These are phyloP conservation scores for Aporophyla nigra DNA, from an alignment of 2,888 invertebrate species.

Conservation along the genomic window DNA sequence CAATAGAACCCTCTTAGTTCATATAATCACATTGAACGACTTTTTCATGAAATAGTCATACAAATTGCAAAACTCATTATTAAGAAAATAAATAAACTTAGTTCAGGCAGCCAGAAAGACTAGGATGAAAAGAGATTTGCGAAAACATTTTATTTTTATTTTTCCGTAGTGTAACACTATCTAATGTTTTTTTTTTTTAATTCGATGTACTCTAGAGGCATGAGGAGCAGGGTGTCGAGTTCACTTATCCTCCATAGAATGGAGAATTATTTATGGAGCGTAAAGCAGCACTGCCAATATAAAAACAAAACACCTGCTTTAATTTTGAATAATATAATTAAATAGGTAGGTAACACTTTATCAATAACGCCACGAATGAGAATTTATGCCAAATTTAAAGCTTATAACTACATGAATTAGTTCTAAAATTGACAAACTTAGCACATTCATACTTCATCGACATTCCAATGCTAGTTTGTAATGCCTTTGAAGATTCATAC, in stretches of 20 bases:
- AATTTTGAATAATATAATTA: not conserved
- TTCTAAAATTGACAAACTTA: not conserved
- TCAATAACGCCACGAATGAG: not conserved
- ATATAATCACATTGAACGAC: no score
- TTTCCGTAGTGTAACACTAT: no score
- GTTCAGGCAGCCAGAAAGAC: not conserved
- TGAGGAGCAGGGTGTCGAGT: no score
- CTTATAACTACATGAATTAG: not conserved
- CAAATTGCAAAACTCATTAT: no score
- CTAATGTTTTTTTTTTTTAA: no score
- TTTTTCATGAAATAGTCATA: no score
- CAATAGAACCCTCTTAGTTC: no score
- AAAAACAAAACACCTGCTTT: not conserved
- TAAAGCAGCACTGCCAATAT: not conserved
- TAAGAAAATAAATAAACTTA: no score
- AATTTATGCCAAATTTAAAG: not conserved
- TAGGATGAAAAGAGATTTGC: not conserved
- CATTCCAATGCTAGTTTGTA: conserved; percentile 8
- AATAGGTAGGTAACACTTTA: not conserved
- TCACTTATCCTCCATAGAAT: no score
- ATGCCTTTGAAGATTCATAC: conserved; percentile 5
- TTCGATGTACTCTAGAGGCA: no score
- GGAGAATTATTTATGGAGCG: not conserved
- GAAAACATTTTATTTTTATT: no score
- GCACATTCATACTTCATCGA: conserved; percentile 14